Base-by-base conservation (phyloP, 2,797 vertebrate genomes). In the Myripristis murdjan region DNA sequence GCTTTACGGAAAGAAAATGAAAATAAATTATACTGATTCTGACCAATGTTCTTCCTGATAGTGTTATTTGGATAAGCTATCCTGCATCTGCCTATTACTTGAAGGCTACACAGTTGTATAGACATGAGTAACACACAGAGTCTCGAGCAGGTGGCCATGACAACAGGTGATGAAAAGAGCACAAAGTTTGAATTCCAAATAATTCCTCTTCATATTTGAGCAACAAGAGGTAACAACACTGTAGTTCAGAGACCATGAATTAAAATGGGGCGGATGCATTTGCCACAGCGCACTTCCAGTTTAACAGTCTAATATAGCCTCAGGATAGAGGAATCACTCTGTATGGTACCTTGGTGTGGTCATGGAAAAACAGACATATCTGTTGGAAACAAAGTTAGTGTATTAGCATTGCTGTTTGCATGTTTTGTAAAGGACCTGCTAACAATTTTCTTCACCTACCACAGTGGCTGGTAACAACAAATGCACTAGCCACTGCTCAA, bases 101-200 rank as follows among this genome's bases (percentile, higher is more conserved):
- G 39, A 43, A 15, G 2, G 12, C 9, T 35, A 5, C 33, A 35
- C 5, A 31, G 2, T 7, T 31, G 28, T 4, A 31, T 31, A 31
- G 28, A 7, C 9, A 35, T 35, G 9, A 35, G 5, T 7, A 7
- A 35, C 6, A 7, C 33, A 28, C 7, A 35, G 6, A 7, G 6
- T 65, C 20, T 60, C 0, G 54, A 66, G 24, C 18, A 16, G 39
- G 6, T 60, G 47, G 65, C 44, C 49, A 35, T 57, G 12, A 1
- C 23, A 49, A 48, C 52, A 44, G 51, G 31, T 51, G 44, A 65
- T 70, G 3, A 44, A 65, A 68, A 69, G 37, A 57, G 15, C 11
- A 53, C 22, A 35, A 0, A 18, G 39, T 77, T 67, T 67, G 28
- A 75, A 70, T 53, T 35, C 55, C 58, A 70, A 12, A 64, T 62